These are phyloP conservation scores for Corythaixoides concolor DNA, from an alignment of 2,113 vertebrate species.

Conservation along the genomic window DNA sequence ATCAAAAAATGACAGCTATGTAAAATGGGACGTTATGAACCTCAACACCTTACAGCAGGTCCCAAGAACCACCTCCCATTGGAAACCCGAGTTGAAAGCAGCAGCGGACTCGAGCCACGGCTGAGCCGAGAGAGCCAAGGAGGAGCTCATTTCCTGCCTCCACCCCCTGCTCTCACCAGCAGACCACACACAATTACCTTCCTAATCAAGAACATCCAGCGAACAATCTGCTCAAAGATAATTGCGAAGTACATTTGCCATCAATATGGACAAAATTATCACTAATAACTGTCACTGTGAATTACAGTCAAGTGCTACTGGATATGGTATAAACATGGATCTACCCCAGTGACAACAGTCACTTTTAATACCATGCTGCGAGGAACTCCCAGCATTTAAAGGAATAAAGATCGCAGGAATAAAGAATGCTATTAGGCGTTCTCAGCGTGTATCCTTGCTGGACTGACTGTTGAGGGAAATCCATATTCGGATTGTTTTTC, in stretches of 20 bases:
- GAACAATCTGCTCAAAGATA: neutral
- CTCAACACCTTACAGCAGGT: neutral
- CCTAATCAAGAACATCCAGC: constrained; percentile 29
- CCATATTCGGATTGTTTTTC: neutral
- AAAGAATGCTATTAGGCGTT: fast-evolving
- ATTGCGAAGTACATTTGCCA: neutral
- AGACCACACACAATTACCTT: constrained; percentile 54
- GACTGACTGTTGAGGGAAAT: neutral
- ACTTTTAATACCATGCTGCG: fast-evolving
- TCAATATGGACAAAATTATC: neutral
- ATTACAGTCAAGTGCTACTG: constrained; percentile 3
- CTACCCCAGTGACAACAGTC: neutral
- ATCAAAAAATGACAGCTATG: neutral
- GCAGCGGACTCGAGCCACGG: neutral
- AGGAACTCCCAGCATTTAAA: neutral
- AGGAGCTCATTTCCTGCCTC: neutral
- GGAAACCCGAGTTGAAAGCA: neutral
- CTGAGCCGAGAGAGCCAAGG: neutral
- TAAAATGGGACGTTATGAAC: neutral
- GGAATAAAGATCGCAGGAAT: neutral
- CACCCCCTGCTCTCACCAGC: neutral
- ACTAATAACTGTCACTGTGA: constrained; percentile 10
- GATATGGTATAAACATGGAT: neutral
- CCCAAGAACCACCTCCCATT: neutral
- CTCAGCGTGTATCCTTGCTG: fast-evolving